Evolutionary conservation across 2,797 vertebrate genomes (phyloP).

Genomic region (Clamator glandarius): DNA sequence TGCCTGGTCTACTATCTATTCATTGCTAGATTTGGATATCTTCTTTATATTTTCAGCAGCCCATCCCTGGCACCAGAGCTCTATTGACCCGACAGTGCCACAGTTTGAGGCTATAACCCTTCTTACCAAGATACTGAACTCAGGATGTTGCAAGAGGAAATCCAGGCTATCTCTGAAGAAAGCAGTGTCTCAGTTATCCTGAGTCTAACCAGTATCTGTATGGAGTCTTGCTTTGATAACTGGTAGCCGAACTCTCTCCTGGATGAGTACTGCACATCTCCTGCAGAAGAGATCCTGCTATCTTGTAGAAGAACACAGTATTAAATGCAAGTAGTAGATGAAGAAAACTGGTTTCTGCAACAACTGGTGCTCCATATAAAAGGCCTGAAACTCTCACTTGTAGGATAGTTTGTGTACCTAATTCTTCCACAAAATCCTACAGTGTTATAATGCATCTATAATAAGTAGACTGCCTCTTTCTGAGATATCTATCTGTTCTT

Average conservation of each 20-base stretch:
- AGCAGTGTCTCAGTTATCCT: background rate
- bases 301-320: background rate
- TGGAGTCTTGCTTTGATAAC: background rate
- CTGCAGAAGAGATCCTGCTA: background rate
- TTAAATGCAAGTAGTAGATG: background rate
- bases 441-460: background rate
- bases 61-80: background rate
- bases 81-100: background rate
- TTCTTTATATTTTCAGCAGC: background rate
- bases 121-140: background rate
- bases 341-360: background rate
- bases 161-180: background rate
- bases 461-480: background rate
- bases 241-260: background rate
- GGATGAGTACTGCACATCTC: background rate
- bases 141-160: background rate
- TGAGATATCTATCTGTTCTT: background rate
- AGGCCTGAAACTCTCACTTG: background rate
- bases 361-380: background rate
- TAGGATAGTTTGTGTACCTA: background rate
- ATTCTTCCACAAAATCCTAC: background rate
- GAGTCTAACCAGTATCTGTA: background rate
- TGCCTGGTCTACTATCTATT: background rate
- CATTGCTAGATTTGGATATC: background rate
- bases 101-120: background rate